phyloP scores from a whole-genome alignment of 2,797 vertebrate genomes.

The Sebastes itinus region DNA sequence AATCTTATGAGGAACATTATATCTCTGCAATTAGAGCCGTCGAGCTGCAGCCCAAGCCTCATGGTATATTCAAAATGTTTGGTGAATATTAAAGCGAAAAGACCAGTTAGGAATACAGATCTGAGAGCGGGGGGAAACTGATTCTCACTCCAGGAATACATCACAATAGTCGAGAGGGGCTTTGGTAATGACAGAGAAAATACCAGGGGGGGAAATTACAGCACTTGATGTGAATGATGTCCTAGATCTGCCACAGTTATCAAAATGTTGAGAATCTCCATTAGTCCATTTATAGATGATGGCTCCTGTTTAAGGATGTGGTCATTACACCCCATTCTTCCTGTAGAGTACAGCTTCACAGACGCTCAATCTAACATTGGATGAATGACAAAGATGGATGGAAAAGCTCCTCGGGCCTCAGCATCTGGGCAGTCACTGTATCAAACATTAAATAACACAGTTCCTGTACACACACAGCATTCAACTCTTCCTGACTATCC shows the following conservation, averaged over 20 bases:
- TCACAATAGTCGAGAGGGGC: constrained; percentile 26
- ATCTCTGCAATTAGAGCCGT: constrained; percentile 76
- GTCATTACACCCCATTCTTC: constrained; percentile 46
- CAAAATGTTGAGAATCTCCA: constrained; percentile 56
- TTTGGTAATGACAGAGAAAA: constrained; percentile 58
- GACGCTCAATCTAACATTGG: constrained; percentile 10
- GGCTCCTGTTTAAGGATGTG: constrained; percentile 51
- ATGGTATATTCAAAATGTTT: constrained; percentile 83
- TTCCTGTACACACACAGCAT: not conserved
- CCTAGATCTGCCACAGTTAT: constrained; percentile 54
- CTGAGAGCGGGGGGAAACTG: constrained; percentile 26
- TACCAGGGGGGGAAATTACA: constrained; percentile 44
- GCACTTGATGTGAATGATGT: constrained; percentile 59
- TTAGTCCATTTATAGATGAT: constrained; percentile 47
- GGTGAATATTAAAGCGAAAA: constrained; percentile 73
- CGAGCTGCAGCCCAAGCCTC: constrained; percentile 66
- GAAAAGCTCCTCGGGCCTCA: constrained; percentile 6
- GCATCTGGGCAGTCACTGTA: constrained; percentile 3
- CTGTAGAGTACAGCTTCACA: constrained; percentile 5
- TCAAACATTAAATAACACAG: constrained; percentile 25
- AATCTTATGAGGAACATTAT: constrained; percentile 77
- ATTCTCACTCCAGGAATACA: constrained; percentile 39
- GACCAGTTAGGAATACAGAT: constrained; percentile 59
- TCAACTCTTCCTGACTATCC: not conserved
- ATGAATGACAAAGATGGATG: constrained; percentile 23